Conservation (phyloP, 2,888 invertebrate genomes). For the Xylophagus ater region DNA sequence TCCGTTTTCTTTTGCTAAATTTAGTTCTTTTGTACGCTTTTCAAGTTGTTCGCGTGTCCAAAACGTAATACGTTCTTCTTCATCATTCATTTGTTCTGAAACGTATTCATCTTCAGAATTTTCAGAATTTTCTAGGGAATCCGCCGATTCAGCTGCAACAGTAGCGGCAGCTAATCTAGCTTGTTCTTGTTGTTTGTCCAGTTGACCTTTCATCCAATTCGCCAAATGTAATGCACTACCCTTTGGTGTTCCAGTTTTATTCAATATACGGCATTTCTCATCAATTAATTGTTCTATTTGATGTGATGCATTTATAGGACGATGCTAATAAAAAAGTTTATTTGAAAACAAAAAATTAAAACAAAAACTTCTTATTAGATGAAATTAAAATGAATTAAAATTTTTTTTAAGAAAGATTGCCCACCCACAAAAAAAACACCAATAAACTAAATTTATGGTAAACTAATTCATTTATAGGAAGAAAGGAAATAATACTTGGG, state of each 20-base stretch:
- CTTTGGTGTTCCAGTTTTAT: constrained; percentile 51
- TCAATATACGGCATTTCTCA: constrained; percentile 51
- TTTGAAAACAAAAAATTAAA: constrained; percentile 3
- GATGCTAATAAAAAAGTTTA: constrained; percentile 19
- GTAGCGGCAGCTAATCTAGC: constrained; percentile 31
- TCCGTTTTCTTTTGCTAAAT: constrained; percentile 44
- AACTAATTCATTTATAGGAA: no score
- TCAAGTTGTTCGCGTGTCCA: constrained; percentile 65
- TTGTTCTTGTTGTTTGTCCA: constrained; percentile 48
- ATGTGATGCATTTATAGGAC: constrained; percentile 29
- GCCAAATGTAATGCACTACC: constrained; percentile 64
- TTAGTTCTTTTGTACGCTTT: constrained; percentile 57
- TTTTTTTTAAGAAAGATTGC: no score
- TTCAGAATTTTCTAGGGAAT: constrained; percentile 27
- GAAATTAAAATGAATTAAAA: no score
- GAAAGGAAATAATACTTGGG: no score
- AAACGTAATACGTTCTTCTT: constrained; percentile 37
- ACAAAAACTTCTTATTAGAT: no score
- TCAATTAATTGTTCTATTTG: constrained; percentile 51
- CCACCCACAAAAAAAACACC: no score
- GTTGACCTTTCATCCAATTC: constrained; percentile 69
- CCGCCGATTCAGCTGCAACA: constrained; percentile 28
- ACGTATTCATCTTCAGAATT: constrained; percentile 23
- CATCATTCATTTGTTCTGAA: constrained; percentile 23
- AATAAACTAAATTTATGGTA: no score